Evolutionary conservation across 2,888 invertebrate species (phyloP).

Genomic region (Theristus sp.): DNA sequence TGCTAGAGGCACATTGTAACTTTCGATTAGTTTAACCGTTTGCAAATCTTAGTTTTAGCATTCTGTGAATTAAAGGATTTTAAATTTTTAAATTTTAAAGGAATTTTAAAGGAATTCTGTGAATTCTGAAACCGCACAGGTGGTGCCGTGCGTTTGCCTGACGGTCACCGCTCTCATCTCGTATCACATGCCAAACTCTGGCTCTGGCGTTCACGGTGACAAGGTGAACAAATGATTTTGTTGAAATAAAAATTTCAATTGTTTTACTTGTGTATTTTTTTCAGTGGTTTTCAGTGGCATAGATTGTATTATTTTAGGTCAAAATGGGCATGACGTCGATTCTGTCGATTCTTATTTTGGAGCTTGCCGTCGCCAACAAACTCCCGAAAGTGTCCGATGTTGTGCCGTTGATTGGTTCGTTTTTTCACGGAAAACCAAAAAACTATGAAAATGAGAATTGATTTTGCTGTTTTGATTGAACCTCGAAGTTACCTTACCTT

Average conservation of each 20-base stretch:
- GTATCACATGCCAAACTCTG: constrained; percentile 7
- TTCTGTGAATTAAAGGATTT: too few relatives aligned
- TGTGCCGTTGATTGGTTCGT: constrained; percentile 6
- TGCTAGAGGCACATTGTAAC: not conserved
- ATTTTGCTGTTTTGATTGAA: too few relatives aligned
- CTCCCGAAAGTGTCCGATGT: constrained; percentile 7
- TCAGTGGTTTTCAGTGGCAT: too few relatives aligned
- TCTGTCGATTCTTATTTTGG: constrained; percentile 7
- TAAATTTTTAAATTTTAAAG: not conserved
- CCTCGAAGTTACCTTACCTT: not conserved
- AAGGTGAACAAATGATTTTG: not conserved
- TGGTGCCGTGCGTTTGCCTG: constrained; percentile 1
- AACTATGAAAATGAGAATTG: not conserved
- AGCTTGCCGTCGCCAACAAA: constrained; percentile 5
- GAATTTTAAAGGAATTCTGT: not conserved
- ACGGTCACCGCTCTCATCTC: constrained; percentile 5
- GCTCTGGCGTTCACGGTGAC: constrained; percentile 7
- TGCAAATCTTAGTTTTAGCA: too few relatives aligned
- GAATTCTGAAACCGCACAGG: too few relatives aligned
- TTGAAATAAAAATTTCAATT: too few relatives aligned
- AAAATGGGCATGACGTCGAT: constrained; percentile 8
- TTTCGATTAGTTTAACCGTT: not conserved
- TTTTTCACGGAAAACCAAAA: too few relatives aligned
- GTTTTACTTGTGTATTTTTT: too few relatives aligned
- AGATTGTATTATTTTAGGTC: not conserved